phyloP scores from a whole-genome alignment of 2,888 invertebrate genomes.

The Pseudococcus jackbeardsleyi region DNA sequence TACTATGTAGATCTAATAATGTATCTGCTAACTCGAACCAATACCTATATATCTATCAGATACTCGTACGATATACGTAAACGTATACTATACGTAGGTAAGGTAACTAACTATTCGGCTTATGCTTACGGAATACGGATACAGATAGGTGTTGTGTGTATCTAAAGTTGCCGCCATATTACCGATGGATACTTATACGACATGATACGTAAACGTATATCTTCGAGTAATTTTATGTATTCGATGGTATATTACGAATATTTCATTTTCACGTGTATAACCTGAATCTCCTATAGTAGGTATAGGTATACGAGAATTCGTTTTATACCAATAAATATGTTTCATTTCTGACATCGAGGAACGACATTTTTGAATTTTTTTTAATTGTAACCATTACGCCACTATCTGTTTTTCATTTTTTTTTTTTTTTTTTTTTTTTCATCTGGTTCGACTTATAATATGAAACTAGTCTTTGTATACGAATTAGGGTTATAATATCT shows the following conservation, averaged over 20 bases:
- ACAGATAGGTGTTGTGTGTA: background rate
- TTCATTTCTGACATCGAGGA: background rate
- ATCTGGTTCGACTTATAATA: background rate
- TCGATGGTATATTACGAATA: background rate
- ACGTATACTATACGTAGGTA: no score
- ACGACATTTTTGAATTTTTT: constrained; percentile 9
- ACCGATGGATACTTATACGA: background rate
- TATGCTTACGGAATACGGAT: no score
- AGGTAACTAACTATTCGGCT: background rate
- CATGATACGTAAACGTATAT: background rate
- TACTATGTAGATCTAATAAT: constrained; percentile 3
- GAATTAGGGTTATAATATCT: background rate
- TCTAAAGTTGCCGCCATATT: constrained; percentile 10
- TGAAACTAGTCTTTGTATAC: background rate
- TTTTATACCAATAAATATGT: background rate
- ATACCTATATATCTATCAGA: background rate
- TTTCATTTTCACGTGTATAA: constrained; percentile 1
- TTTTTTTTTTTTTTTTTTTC: background rate
- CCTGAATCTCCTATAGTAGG: no score
- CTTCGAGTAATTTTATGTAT: no score
- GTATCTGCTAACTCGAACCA: background rate
- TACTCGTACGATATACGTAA: background rate
- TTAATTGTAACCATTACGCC: background rate
- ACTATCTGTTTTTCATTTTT: background rate
- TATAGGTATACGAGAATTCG: background rate